Evolutionary conservation across 2,113 vertebrate genomes (phyloP), one percentile per base, ranked within the genome.

Genomic region (Brienomyrus longianalis): DNA sequence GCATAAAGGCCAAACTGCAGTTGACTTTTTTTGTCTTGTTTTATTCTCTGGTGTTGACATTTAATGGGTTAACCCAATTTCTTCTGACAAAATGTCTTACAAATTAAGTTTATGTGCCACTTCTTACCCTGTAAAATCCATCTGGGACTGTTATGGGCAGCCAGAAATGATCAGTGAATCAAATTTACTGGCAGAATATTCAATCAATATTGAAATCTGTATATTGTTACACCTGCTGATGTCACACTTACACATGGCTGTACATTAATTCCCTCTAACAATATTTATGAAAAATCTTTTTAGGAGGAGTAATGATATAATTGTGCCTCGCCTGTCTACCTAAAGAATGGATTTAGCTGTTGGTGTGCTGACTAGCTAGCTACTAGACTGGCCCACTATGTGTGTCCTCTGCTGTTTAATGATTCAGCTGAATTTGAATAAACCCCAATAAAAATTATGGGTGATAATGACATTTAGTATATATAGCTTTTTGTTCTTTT

Each of bases 201-300:
- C 35, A 80, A 80, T 43, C n/a, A 43, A 80, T 80, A 80, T 80
- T 80, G 74, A 80, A 80, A 80, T 80, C 13, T 80, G 70, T 77
- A 43, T 80, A 80, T 39, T 80, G 74, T 80, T 43, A 43, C 74
- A 80, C 74, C 74, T 39, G 31, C 35, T 43, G 15, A 80, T 80
- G 74, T 80, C 74, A 80, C 6, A 80, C 35, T 80, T 80, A 43
- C 35, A 15, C 19, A 39, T 19, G 74, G 15, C 39, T 39, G 31
- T 80, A 80, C 74, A 80, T 43, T 43, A 43, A 80, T 80, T 80
- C 74, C 74, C 74, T 80, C 74, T 80, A 43, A 35, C 13, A 39
- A 80, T 1, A 80, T 35, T 80, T 5, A 19, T 80, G 17, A 80
- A 80, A 39, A 80, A 19, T 80, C 13, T 80, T 80, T 80, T 80